Base-by-base conservation (phyloP, 2,797 vertebrate species). In the Acanthopagrus latus region DNA sequence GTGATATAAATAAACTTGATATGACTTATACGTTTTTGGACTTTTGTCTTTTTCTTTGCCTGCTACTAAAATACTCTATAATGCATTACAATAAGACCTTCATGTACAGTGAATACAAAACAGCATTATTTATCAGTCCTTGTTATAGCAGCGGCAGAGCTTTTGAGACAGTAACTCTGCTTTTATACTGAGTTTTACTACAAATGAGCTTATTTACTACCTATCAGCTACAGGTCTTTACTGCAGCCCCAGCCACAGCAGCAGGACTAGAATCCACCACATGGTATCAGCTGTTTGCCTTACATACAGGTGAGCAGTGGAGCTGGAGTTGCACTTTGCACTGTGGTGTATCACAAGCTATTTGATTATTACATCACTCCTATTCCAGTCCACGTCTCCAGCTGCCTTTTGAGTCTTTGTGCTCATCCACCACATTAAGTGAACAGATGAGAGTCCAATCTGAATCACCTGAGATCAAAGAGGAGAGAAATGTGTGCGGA, bases 1-100 rank as follows among this genome's bases (percentile, higher is more conserved):
- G 50, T 89, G 71, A 63, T 73, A 65, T 64, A 66, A 92, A 91
- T 88, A 88, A 91, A 90, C 27, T 59, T 82, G 29, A 78, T 69
- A 70, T 80, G 18, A 76, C 43, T 62, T 1, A 78, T 74, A 33
- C 0, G 0, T 29, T 44, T 33, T 38, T 43, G 2, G 0, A 20
- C 11, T 7, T 43, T 9, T 56, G 10, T 57, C 9, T 0, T 20
- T n/a, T 20, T 57, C 12, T 55, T 60, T 51, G 7, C 11, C 47
- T 7, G 7, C 33, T 33, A 33, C 33, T 33, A 33, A 8, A 33
- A 33, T 33, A 33, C 33, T 33, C 7, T 6, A 7, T 33, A 33
- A 33, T 33, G 33, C 33, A 33, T 33, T 33, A 33, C 33, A 33
- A 33, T 8, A 8, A 8, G 33, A 33, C 33, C 21, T 20, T 27